Evolutionary conservation across 2,797 vertebrate genomes (phyloP), one percentile per base, ranked within the genome.

Genomic region (Eutrigla gurnardus): DNA sequence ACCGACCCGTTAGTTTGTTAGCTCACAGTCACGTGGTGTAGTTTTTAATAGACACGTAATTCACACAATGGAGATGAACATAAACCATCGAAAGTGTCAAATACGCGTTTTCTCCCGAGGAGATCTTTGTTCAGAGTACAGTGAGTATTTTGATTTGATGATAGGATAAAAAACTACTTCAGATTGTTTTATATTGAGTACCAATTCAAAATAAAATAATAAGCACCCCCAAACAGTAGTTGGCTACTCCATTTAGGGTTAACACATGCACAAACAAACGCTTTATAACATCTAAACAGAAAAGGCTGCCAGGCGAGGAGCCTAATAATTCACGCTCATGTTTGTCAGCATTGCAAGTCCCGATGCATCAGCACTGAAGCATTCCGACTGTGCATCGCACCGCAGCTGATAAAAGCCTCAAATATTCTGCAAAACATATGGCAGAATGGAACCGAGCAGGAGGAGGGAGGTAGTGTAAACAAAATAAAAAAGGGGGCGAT

Each of bases 391-490:
- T 71, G 76, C 46, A 78, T 75, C 85, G 75, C 57, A 66, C 57
- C 69, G 66, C 7, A 64, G 73, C 59, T 73, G 82, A 86, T 79
- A 73, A 82, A 85, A 78, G 53, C 45, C 52, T 65, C 25, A 6
- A 65, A 69, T 81, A 81, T 68, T 79, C 60, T 36, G 39, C 46
- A 70, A 59, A 82, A 74, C 84, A 84, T 76, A 85, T 72, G 73
- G 74, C 68, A 52, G 80, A 63, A 57, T 45, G 66, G 81, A 78
- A 82, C 79, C 82, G 73, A 77, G 72, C 74, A 47, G 74, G 61
- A 74, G 57, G 57, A 60, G 15, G 61, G 11, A 73, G 67, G 75
- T 54, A 67, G 59, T 36, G 78, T 75, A 77, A 82, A 85, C 67
- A 83, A 74, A 78, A 54, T 15, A 70, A 69, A 82, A 68, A 61